Percentiles rank a stretch among this genome's conserved stretches.
These are phyloP conservation scores for Halichoeres trimaculatus DNA, from an alignment of 2,113 vertebrate species.

Conservation along the genomic window DNA sequence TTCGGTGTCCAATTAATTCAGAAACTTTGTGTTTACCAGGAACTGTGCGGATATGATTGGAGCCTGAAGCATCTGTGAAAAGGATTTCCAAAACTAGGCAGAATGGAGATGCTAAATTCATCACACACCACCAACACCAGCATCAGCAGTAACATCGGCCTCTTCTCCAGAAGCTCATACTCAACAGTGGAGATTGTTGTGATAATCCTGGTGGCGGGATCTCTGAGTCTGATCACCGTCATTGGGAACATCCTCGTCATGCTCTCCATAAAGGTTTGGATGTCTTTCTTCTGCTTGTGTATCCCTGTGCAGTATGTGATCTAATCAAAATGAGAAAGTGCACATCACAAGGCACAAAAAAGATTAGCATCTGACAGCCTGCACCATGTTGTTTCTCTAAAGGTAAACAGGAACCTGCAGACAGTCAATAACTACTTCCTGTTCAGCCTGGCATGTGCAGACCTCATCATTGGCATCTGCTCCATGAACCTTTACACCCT, in stretches of 20 bases:
- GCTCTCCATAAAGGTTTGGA: slow-evolving; percentile 95
- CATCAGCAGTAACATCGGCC: slow-evolving; percentile 5
- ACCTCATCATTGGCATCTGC: slow-evolving; percentile 95
- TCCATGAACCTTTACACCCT: slow-evolving; percentile 99
- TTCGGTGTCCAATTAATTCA: background rate
- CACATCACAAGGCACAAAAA: slow-evolving; percentile 57
- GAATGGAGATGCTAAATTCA: slow-evolving; percentile 71
- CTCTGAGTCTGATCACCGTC: slow-evolving; percentile 93
- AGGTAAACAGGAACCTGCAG: slow-evolving; percentile 97
- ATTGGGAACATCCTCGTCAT: slow-evolving; percentile 97
- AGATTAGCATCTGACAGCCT: slow-evolving; percentile 72
- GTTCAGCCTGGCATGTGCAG: slow-evolving; percentile 97
- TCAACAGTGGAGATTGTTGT: slow-evolving; percentile 89
- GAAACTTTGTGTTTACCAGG: slow-evolving; percentile 34
- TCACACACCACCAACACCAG: slow-evolving; percentile 52
- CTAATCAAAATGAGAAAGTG: slow-evolving; percentile 60
- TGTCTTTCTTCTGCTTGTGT: slow-evolving; percentile 28
- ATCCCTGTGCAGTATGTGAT: slow-evolving; percentile 44
- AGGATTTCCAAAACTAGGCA: slow-evolving; percentile 32
- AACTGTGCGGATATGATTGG: slow-evolving; percentile 28
- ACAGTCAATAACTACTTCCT: slow-evolving; percentile 99
- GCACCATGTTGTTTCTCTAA: slow-evolving; percentile 88
- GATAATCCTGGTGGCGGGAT: slow-evolving; percentile 92
- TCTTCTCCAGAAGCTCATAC: slow-evolving; percentile 83
- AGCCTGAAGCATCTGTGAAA: slow-evolving; percentile 42